Base-by-base conservation (phyloP, 2,888 invertebrate species). In the Parnassius mnemosyne region DNA sequence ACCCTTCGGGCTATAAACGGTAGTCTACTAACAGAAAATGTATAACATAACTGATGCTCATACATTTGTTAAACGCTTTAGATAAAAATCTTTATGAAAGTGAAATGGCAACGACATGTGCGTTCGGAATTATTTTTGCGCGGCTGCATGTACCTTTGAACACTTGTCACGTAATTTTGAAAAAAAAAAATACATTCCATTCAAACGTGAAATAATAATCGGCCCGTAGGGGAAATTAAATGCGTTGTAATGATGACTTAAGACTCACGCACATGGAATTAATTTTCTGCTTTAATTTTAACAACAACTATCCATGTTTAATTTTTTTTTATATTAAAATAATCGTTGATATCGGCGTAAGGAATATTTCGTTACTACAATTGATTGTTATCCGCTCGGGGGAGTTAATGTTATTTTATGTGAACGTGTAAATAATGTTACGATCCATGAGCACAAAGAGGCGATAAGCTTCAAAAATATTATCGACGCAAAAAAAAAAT, bases 391-490 rank as follows among this genome's bases (percentile, higher is more conserved):
- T 60, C 61, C 63, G 58, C 55, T 50, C 57, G 51, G 25, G 70
- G 67, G 69, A 73, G 69, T 71, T 72, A 71, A 75, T 74, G 71
- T 76, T 72, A 67, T 78, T 77, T 77, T 78, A 79, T 77, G 80
- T 76, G 79, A 84, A 85, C 82, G 79, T 81, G 77, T 80, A 81
- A 75, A 73, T 75, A 77, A 71, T 84, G 87, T 87, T 78, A 85
- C 87, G 86, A 79, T 78, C 70, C 79, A 74, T 85, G 88, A 81
- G 69, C 86, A 85, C 81, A 71, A 72, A 62, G 59, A 69, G 77
- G 77, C 80, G 84, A 87, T 87, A 87, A 87, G 85, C 86, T 85
- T 83, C 81, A 82, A 88, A 87, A 86, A 83, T 83, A 80, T 78
- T 80, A 79, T 85, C 83, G 81, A 78, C 81, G 80, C 81, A 84